Conservation (phyloP, 2,888 invertebrate species). For the Ecdyonurus torrentis region DNA sequence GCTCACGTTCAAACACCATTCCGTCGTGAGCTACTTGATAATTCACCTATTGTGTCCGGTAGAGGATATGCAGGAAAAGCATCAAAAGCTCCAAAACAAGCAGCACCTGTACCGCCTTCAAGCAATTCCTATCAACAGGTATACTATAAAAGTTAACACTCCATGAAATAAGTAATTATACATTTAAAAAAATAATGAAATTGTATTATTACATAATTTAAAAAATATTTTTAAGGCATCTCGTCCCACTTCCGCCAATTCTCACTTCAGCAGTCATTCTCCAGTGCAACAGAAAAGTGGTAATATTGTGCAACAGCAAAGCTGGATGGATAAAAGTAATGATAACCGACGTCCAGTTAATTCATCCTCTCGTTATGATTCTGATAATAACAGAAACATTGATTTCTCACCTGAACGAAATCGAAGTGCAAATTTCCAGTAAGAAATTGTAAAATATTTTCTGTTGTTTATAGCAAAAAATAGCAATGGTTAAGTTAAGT, state of each 20-base stretch:
- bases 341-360: background rate
- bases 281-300: no score
- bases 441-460: background rate
- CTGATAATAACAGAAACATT: background rate
- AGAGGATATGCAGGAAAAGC: conserved; percentile 1
- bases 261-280: no score
- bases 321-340: background rate
- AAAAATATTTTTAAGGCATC: background rate
- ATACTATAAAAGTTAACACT: background rate
- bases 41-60: background rate
- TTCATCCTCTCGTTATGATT: background rate
- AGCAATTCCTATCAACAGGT: background rate
- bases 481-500: background rate
- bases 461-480: background rate
- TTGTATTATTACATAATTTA: background rate
- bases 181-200: background rate
- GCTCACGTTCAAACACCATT: conserved; percentile 20
- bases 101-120: conserved; percentile 5
- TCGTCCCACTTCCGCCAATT: no score
- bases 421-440: no score
- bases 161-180: no score
- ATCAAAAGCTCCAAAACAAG: conserved; percentile 1
- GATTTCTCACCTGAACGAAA: background rate
- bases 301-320: background rate
- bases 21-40: conserved; percentile 25